A percentile compares a stretch with the other conserved stretches of the same genome.
These are phyloP conservation scores for Thecophora atra DNA, from an alignment of 2,888 invertebrate genomes.

Conservation along the genomic window DNA sequence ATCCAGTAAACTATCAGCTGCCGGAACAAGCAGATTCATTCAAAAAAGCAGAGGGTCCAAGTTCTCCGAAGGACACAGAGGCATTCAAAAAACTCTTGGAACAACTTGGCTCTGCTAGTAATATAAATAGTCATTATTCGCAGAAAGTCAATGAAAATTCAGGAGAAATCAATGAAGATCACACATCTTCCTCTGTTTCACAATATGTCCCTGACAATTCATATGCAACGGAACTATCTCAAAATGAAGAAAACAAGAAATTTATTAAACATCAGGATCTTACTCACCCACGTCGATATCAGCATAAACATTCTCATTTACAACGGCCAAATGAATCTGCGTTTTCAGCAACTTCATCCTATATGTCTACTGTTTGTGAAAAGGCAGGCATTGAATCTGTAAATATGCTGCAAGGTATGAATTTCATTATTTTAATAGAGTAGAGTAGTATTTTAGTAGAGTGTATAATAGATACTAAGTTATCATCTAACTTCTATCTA, in stretches of 20 bases:
- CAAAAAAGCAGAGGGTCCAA: slow-evolving; percentile 23
- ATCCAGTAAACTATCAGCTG: neutral
- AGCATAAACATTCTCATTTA: slow-evolving; percentile 38
- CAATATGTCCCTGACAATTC: slow-evolving; percentile 40
- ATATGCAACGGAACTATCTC: slow-evolving; percentile 27
- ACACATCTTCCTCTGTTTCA: slow-evolving; percentile 38
- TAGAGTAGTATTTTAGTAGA: too few species aligned
- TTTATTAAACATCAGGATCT: slow-evolving; percentile 47
- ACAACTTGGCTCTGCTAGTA: slow-evolving; percentile 55
- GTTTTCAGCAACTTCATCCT: slow-evolving; percentile 19
- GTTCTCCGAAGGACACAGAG: slow-evolving; percentile 72
- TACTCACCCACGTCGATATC: slow-evolving; percentile 47
- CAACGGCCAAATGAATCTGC: slow-evolving; percentile 36
- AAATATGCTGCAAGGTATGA: slow-evolving; percentile 77
- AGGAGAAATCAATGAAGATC: slow-evolving; percentile 40
- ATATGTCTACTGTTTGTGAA: slow-evolving; percentile 3
- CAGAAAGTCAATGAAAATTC: slow-evolving; percentile 17
- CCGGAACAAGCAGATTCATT: slow-evolving; percentile 7
- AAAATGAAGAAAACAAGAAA: slow-evolving; percentile 50
- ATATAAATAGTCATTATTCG: slow-evolving; percentile 37
- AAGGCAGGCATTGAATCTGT: slow-evolving; percentile 71
- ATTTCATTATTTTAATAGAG: too few species aligned
- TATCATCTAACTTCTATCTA: too few species aligned
- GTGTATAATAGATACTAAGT: too few species aligned
- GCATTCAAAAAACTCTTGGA: slow-evolving; percentile 79